These are phyloP conservation scores for Sebastes taczanowskii DNA, from an alignment of 2,797 vertebrate species.

Conservation along the genomic window DNA sequence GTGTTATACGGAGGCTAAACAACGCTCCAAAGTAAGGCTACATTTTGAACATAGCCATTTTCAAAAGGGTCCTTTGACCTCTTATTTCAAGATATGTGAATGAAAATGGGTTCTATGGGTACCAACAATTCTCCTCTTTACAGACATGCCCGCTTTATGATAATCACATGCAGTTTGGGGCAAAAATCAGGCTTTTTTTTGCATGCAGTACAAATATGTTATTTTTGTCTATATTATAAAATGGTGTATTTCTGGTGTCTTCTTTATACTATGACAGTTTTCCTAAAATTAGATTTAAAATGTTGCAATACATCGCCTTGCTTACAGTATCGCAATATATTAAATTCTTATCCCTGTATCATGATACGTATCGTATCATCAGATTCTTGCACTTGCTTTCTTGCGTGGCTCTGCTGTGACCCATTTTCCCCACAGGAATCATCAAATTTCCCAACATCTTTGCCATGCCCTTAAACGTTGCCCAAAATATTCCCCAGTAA, in stretches of 20 bases:
- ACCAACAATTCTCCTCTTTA: too few relatives aligned
- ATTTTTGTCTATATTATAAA: background rate
- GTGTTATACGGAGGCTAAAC: too few relatives aligned
- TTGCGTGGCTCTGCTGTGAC: slow-evolving; percentile 1
- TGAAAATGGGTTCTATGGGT: too few relatives aligned
- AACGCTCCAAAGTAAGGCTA: too few relatives aligned
- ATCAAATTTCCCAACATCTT: background rate
- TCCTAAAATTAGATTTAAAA: background rate
- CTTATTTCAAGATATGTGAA: too few relatives aligned
- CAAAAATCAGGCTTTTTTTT: background rate
- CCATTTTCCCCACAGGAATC: background rate
- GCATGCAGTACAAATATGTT: background rate
- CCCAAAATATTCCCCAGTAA: background rate
- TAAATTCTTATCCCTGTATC: background rate
- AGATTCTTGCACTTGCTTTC: background rate
- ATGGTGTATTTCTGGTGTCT: background rate
- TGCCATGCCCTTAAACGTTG: slow-evolving; percentile 3
- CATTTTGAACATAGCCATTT: too few relatives aligned
- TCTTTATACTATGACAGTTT: background rate
- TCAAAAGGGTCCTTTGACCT: too few relatives aligned
- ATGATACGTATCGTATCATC: background rate
- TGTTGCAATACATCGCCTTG: background rate
- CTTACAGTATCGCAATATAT: too few relatives aligned
- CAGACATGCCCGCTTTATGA: too few relatives aligned
- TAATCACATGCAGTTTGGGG: too few relatives aligned